A percentile compares a stretch with the other conserved stretches of the same genome.
Evolutionary conservation across 2,113 vertebrate species (phyloP).

Genomic region (Gavia stellata): DNA sequence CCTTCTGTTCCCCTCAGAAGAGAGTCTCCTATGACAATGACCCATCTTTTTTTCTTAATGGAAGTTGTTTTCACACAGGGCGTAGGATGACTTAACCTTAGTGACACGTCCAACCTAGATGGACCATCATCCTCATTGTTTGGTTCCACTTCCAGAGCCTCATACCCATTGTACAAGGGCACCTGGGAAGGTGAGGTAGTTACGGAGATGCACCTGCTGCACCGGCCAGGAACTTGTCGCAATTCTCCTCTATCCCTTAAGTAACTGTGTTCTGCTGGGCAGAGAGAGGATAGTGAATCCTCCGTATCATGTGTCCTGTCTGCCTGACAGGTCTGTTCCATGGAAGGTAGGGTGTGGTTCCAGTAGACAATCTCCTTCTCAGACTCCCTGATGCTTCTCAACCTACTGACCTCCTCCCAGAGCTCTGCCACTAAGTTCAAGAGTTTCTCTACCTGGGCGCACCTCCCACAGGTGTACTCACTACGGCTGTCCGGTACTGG

Average conservation of each 20-base stretch:
- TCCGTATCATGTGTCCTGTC: background rate
- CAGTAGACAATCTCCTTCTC: background rate
- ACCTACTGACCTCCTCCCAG: background rate
- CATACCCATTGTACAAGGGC: background rate
- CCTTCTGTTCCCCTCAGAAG: background rate
- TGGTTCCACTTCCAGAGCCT: background rate
- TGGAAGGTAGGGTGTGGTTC: background rate
- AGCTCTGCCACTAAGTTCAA: background rate
- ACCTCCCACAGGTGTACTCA: background rate
- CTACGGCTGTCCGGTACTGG: background rate
- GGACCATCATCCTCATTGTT: background rate
- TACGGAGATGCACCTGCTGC: background rate
- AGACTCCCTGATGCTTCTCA: background rate
- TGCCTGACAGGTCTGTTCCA: background rate
- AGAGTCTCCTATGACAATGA: background rate
- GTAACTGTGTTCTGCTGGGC: accelerated
- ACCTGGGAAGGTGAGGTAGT: background rate
- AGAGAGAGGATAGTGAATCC: background rate
- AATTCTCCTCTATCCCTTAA: background rate
- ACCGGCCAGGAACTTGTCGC: background rate
- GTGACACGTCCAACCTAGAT: background rate
- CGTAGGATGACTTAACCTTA: background rate
- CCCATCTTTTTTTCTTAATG: accelerated
- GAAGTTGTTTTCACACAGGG: background rate
- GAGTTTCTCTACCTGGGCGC: background rate